phyloP scores from a whole-genome alignment of 2,113 vertebrate species.

The Saimiri boliviensis region DNA sequence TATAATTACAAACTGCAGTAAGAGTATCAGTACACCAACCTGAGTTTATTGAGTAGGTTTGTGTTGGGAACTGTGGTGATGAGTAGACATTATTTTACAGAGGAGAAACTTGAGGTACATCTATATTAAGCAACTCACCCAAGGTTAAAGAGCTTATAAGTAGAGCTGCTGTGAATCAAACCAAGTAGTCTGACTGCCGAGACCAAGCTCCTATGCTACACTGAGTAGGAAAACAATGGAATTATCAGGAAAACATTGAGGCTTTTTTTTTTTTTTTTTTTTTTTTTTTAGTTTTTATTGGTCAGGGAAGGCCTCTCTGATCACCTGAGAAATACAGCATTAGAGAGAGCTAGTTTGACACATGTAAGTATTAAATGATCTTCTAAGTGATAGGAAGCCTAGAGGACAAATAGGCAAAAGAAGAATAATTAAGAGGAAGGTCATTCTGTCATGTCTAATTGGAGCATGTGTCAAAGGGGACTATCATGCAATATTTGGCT shows the following conservation, averaged over 20 bases:
- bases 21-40: neutral
- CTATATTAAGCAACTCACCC: neutral
- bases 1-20: neutral
- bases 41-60: neutral
- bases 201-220: neutral
- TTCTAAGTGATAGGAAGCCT: neutral
- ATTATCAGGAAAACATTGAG: neutral
- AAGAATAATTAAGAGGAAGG: neutral
- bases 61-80: neutral
- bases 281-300: constrained; percentile 13
- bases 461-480: neutral
- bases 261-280: too few species aligned
- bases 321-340: neutral
- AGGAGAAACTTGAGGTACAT: constrained; percentile 3
- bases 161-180: neutral
- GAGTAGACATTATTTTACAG: neutral
- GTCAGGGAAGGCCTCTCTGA: neutral
- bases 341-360: neutral
- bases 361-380: neutral
- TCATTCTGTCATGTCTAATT: neutral
- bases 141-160: neutral
- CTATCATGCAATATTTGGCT: neutral
- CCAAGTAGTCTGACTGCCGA: neutral
- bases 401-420: neutral
- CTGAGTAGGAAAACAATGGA: neutral